Percentiles rank a stretch among this genome's conserved stretches.
Conservation (phyloP, 2,888 invertebrate species). For the Volucella inanis region DNA sequence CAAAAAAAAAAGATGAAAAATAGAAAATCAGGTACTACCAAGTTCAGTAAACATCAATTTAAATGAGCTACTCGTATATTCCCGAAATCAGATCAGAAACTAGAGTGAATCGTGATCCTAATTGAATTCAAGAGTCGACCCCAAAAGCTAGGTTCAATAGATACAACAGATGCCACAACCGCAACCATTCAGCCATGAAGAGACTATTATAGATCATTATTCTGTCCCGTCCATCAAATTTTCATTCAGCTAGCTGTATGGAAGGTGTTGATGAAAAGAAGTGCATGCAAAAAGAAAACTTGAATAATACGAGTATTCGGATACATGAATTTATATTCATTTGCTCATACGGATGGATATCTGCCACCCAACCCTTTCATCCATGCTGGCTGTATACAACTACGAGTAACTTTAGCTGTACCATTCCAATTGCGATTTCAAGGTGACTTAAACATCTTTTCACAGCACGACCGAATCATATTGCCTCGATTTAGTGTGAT, state of each 20-base stretch:
- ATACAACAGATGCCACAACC: background rate
- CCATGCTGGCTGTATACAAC: conserved; percentile 12
- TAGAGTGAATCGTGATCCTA: conserved; percentile 72
- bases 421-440: conserved; percentile 72
- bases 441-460: conserved; percentile 71
- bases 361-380: conserved; percentile 58
- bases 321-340: conserved; percentile 24
- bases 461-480: conserved; percentile 70
- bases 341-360: background rate
- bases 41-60: conserved; percentile 72
- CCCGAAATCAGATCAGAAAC: conserved; percentile 72
- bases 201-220: conserved; percentile 71
- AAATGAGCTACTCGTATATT: conserved; percentile 72
- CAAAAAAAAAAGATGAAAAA: background rate
- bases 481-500: conserved; percentile 65
- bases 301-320: conserved; percentile 37
- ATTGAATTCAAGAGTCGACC: conserved; percentile 60
- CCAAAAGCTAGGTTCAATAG: conserved; percentile 9
- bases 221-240: conserved; percentile 65
- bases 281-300: conserved; percentile 40
- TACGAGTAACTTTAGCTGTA: conserved; percentile 25
- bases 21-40: conserved; percentile 29
- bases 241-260: conserved; percentile 32
- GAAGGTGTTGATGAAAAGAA: conserved; percentile 67
- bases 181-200: conserved; percentile 51